These are phyloP conservation scores for Drosophila kikkawai DNA, from an alignment of 1,140 invertebrate species.

Conservation along the genomic window DNA sequence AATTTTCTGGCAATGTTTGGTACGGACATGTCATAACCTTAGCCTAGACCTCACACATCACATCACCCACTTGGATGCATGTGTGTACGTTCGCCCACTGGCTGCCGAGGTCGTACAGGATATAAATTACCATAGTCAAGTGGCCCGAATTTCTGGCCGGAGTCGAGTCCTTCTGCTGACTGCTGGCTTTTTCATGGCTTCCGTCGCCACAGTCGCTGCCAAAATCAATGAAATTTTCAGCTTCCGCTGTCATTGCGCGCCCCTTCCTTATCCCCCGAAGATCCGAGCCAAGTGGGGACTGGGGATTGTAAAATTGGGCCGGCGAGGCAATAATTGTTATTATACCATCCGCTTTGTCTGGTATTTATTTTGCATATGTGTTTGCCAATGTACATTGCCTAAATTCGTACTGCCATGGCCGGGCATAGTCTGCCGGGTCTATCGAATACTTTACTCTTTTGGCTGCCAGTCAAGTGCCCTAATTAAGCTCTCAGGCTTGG, in stretches of 20 bases:
- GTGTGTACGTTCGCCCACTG: conserved; percentile 12
- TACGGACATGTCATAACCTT: conserved; percentile 75
- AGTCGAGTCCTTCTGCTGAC: conserved; percentile 49
- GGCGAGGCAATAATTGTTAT: conserved; percentile 78
- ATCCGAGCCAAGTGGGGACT: conserved; percentile 38
- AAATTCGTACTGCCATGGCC: background rate
- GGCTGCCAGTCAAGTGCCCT: conserved; percentile 11
- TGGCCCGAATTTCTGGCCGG: conserved; percentile 60
- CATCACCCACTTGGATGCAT: conserved; percentile 11
- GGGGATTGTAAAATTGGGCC: conserved; percentile 62
- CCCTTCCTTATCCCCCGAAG: conserved; percentile 7
- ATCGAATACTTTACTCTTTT: conserved; percentile 4
- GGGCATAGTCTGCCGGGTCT: background rate
- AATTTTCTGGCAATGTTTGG: conserved; percentile 55
- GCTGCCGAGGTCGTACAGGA: conserved; percentile 60
- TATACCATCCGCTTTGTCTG: conserved; percentile 77
- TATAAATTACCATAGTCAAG: conserved; percentile 76
- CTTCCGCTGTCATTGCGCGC: conserved; percentile 65
- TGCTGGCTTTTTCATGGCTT: conserved; percentile 68
- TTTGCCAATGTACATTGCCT: conserved; percentile 36
- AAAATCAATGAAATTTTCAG: conserved; percentile 79
- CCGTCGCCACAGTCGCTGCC: conserved; percentile 54
- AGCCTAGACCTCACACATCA: conserved; percentile 69
- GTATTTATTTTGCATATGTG: conserved; percentile 81
- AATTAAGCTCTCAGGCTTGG: background rate